A percentile compares a stretch with the other conserved stretches of the same genome.
Evolutionary conservation across 1,140 invertebrate genomes (phyloP).

Genomic region (Bombus confusus): DNA sequence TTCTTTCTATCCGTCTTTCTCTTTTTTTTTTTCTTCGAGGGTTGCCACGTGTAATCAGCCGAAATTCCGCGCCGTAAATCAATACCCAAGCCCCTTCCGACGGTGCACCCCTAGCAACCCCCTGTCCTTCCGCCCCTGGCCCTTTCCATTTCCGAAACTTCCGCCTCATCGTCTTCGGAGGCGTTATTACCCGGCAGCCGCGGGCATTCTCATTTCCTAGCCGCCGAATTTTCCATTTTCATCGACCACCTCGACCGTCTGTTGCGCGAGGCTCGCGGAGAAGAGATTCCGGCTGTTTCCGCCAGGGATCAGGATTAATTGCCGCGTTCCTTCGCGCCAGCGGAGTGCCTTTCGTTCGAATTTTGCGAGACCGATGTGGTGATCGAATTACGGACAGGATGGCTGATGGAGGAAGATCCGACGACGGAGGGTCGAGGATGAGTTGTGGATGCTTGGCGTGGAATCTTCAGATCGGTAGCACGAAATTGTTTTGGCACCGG

Average conservation of each 20-base stretch:
- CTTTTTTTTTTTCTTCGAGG: neutral
- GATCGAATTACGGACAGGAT: neutral
- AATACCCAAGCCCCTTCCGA: conserved; percentile 46
- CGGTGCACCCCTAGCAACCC: conserved; percentile 3
- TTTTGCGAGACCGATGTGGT: neutral
- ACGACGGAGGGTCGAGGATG: too few species aligned
- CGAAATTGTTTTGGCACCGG: too few species aligned
- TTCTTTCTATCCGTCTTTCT: neutral
- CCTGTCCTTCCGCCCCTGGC: neutral
- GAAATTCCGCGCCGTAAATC: conserved; percentile 62
- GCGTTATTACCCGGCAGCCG: conserved; percentile 67
- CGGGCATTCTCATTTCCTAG: conserved; percentile 71
- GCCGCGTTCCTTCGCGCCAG: too few species aligned
- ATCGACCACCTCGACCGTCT: conserved; percentile 6
- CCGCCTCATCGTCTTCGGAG: conserved; percentile 62
- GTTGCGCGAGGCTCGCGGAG: neutral
- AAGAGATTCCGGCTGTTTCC: neutral
- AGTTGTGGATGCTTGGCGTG: neutral
- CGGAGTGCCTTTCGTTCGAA: neutral
- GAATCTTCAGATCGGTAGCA: too few species aligned
- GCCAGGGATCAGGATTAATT: neutral
- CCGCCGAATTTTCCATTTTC: conserved; percentile 68
- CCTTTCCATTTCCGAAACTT: conserved; percentile 63
- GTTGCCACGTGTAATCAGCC: conserved; percentile 52
- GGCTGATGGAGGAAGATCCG: neutral